Evolutionary conservation across 2,113 vertebrate species (phyloP), one percentile per base, ranked within the genome.

Genomic region (Bubalus kerabau): DNA sequence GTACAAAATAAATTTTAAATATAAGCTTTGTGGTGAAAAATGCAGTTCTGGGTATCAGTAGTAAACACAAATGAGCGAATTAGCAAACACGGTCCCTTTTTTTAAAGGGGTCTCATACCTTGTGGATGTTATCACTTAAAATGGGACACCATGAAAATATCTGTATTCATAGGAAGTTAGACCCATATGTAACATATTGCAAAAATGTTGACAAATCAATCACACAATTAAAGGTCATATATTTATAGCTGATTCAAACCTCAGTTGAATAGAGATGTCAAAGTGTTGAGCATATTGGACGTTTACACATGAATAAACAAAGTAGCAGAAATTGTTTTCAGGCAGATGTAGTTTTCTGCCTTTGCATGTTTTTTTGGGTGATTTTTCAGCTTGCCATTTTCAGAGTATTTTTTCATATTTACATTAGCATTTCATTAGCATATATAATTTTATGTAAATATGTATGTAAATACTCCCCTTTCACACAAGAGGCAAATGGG

Each of bases 221-320:
- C 76, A 48, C n/a, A 83, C n/a, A 96, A 57, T 97, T 96, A 95
- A 96, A 97, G 89, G 97, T 95, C 88, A 93, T 71, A 40, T 83
- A 89, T 95, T 97, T 97, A 80, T 67, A 94, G 91, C 86, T 89
- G 93, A 97, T 91, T 86, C 86, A 97, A 95, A 87, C n/a, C 85
- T 28, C 56, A 54, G 85, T 78, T 71, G 91, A 95, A 97, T 96
- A 91, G 93, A 98, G 96, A 97, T 93, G 91, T 97, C 97, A 96
- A 95, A 86, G 52, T 40, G 15, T 88, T 48, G 82, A 97, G 50
- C 96, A 97, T 98, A 97, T 96, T 95, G 97, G 46, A 59, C 9
- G 6, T 98, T 98, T 94, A 94, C 95, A 96, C 95, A 87, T 97
- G 97, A 97, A 84, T 97, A 95, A 98, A 76, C 95, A 97, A 97